phyloP scores from a whole-genome alignment of 2,888 invertebrate genomes.

The Tetragnatha montana region DNA sequence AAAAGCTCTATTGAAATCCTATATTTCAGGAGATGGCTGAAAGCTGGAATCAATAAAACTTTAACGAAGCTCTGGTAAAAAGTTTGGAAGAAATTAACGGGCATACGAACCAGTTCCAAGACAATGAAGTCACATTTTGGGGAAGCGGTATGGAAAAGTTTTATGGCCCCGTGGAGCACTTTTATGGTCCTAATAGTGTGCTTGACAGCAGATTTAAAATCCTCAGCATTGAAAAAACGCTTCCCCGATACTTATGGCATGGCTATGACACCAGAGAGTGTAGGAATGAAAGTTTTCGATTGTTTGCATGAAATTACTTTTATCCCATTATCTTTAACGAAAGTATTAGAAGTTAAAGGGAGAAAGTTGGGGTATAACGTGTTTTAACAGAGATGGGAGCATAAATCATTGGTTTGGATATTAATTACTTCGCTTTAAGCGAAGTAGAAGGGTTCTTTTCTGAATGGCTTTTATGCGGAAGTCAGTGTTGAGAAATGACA shows the following conservation, averaged over 20 bases:
- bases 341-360: not conserved
- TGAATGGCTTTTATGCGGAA: too few species aligned
- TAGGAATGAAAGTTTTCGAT: not conserved
- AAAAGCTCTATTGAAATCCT: not conserved
- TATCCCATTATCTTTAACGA: not conserved
- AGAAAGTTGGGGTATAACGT: not conserved
- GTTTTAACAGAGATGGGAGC: not conserved
- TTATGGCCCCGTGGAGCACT: conserved; percentile 21
- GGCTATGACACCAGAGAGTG: not conserved
- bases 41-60: not conserved
- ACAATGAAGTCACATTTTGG: conserved; percentile 56
- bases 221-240: not conserved
- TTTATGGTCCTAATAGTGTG: conserved; percentile 32
- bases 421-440: not conserved
- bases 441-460: too few species aligned
- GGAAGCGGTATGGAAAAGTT: conserved; percentile 41
- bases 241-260: not conserved
- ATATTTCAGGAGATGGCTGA: not conserved
- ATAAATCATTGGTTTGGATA: not conserved
- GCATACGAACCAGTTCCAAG: conserved; percentile 43
- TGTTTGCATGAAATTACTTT: not conserved
- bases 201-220: conserved; percentile 37
- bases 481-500: too few species aligned
- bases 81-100: conserved; percentile 46
- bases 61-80: not conserved